Base-by-base conservation (phyloP, 2,113 vertebrate species). In the Prolemur simus region DNA sequence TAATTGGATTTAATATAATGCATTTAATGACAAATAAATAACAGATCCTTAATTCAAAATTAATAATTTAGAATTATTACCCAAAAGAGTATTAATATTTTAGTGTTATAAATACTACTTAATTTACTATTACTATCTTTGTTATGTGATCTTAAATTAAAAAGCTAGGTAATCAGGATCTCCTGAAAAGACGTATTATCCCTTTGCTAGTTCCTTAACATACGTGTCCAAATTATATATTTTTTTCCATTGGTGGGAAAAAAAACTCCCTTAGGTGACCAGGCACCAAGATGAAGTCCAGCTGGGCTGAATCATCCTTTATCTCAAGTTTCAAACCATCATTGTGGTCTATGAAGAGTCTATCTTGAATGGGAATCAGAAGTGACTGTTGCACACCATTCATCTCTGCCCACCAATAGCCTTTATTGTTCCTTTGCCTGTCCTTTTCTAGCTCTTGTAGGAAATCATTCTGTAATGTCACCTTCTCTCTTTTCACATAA, bases 11-110 rank as follows among this genome's bases (percentile, higher is more conserved):
- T 81, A 76, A 54, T 69, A 47, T 25, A 2, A 64, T 63, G 29
- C 8, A 89, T 63, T 96, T 52, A 89, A 76, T 94, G 64, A 56
- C 42, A 87, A 81, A 74, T 39, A 96, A 80, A 92, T 34, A 92
- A 13, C 13, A 84, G 21, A n/a, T n/a, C 1, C n/a, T 86, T 89
- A 63, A 34, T 89, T 89, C 63, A 37, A 89, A 89, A 78, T 49
- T 52, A 80, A 71, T 6, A 71, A 71, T 3, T 39, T 37, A 39
- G 91, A 88, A 80, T 85, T 42, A 39, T 78, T 94, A 68, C 3
- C 3, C 13, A 23, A 78, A 66, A 85, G 25, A 21, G 0, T 73
- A 80, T 88, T 52, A 56, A 74, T 73, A 88, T 89, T 17, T 45
- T 52, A 94, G 11, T 69, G 11, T 8, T 68, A 84, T 74, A n/a